Conservation (phyloP, 2,797 vertebrate genomes). For the Etheostoma perlongum region DNA sequence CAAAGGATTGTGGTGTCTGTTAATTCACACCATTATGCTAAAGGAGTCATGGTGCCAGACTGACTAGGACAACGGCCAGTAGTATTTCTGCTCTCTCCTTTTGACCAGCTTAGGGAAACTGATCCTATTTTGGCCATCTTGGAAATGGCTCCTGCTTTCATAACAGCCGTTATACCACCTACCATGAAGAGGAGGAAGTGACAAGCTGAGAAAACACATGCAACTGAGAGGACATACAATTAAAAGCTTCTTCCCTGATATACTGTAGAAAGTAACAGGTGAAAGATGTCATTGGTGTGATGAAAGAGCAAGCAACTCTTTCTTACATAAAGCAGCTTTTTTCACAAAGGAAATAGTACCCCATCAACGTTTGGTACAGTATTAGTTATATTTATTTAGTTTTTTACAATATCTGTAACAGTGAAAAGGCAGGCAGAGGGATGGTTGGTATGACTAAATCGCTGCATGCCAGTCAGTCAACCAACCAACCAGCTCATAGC, state of each 20-base stretch:
- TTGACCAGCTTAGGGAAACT: constrained; percentile 38
- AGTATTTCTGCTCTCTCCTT: constrained; percentile 36
- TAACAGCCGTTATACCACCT: constrained; percentile 75
- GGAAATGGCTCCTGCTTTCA: constrained; percentile 69
- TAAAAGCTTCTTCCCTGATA: constrained; percentile 40
- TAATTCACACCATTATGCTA: constrained; percentile 4
- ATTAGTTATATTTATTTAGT: neutral
- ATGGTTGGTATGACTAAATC: neutral
- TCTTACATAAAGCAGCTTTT: constrained; percentile 19
- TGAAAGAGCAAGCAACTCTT: constrained; percentile 16
- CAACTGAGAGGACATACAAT: constrained; percentile 61
- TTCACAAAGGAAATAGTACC: neutral
- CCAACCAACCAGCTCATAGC: constrained; percentile 9
- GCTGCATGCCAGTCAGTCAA: neutral
- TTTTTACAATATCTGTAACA: neutral
- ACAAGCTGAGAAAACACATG: constrained; percentile 83
- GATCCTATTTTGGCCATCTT: constrained; percentile 54
- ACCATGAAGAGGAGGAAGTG: constrained; percentile 77
- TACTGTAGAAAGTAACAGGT: constrained; percentile 33
- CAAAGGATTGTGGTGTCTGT: constrained; percentile 6
- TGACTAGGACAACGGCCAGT: constrained; percentile 17
- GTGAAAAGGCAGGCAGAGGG: neutral
- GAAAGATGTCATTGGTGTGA: constrained; percentile 20
- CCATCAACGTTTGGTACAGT: neutral
- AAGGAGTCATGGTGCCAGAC: constrained; percentile 6